Base-by-base conservation (phyloP, 1,140 invertebrate genomes). In the Hyles euphorbiae region DNA sequence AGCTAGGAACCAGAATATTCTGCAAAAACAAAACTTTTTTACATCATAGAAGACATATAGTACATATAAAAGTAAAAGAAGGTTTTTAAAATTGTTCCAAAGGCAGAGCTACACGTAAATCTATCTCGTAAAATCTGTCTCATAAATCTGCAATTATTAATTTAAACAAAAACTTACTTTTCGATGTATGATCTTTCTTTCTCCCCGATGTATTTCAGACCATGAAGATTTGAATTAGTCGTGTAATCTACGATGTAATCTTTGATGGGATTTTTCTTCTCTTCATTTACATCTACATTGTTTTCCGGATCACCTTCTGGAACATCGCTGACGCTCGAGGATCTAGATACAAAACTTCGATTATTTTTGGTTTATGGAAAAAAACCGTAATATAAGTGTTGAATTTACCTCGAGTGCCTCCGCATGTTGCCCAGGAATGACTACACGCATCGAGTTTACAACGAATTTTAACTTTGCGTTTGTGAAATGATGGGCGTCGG, bases 1-100 rank as follows among this genome's bases (percentile, higher is more conserved):
- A 65, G 90, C 85, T 10, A 90, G 60, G 3, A 87, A 49, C 91
- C 91, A 92, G 67, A 90, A 91, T 56, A 89, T 60, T 66, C 88
- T 90, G 59, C 40, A 78, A 80, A 47, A 40, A 40, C 8, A 22
- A 9, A 58, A 46, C 40, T 52, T 8, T 40, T 5, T 40, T 40
- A 22, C 22, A 22, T 22, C 22, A 22, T 40, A 40, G 36, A 40
- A 40, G 4, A 40, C 36, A 40, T 40, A 40, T n/a, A 36, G 36
- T 36, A 36, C 3, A 36, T 40, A 40, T 40, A 5, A 40, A 22
- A 22, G 22, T 22, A 22, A 22, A 22, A 22, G 0, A 22, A 22
- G 22, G 22, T 22, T 22, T n/a, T 22, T 22, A 22, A 22, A 22
- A 22, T 22, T 22, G 22, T 22, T 22, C 22, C 22, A 22, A 22